These are phyloP conservation scores for Bufo gargarizans DNA, from an alignment of 2,113 vertebrate species.

Conservation along the genomic window DNA sequence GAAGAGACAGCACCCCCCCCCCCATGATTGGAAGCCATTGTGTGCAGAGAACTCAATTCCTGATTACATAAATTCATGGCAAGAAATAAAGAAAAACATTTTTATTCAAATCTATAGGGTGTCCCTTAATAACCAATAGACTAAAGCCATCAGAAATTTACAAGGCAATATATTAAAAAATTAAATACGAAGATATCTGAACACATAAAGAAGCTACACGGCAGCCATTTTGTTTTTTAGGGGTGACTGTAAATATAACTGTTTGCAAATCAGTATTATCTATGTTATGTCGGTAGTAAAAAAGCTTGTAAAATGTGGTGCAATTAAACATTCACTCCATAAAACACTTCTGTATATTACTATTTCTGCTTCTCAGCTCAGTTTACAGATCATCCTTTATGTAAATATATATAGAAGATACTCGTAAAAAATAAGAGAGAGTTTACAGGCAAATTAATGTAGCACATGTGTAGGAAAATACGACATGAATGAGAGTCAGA, in stretches of 20 bases:
- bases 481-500: not conserved
- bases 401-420: slow-evolving; percentile 10
- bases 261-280: not conserved
- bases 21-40: not conserved
- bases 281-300: not conserved
- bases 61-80: not conserved
- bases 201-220: not conserved
- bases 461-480: not conserved
- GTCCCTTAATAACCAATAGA: not conserved
- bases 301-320: not conserved
- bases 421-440: slow-evolving; percentile 11
- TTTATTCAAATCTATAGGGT: not conserved
- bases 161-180: not conserved
- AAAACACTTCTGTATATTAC: not conserved
- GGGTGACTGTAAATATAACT: not conserved
- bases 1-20: not conserved
- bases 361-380: not conserved
- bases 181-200: not conserved
- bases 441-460: not conserved
- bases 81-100: not conserved
- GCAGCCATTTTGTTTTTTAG: not conserved
- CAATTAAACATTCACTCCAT: not conserved
- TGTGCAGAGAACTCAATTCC: not conserved
- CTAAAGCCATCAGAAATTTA: not conserved
- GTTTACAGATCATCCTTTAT: not conserved